Base-by-base conservation (phyloP, 2,113 vertebrate genomes). In the Chloropsis hardwickii region DNA sequence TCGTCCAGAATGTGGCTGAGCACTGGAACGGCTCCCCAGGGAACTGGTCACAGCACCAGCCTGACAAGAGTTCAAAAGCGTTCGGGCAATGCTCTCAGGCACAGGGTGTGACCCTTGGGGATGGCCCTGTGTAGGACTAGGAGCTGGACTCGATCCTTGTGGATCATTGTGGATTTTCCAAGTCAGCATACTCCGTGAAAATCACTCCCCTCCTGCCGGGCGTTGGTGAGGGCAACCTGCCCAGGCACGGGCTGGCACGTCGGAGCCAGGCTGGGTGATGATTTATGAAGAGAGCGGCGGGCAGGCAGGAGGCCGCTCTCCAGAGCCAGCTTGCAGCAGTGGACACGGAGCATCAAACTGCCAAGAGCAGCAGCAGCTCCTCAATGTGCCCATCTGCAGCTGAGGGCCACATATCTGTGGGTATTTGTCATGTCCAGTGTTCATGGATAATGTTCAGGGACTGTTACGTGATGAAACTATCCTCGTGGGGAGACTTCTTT, bases 281-380 rank as follows among this genome's bases (percentile, higher is more conserved):
- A 17, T 21, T 51, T 1, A 1, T 2, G 25, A 31, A 21, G 56
- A 77, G 22, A 58, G 50, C 17, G 5, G 35, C 0, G 2, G 37
- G 39, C n/a, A n/a, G 47, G 39, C 6, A 2, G 4, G 64, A 21
- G 45, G 39, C 23, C 0, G 2, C 61, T 56, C 39, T 24, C 35
- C 44, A 10, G 8, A 62, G 51, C 6, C 61, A 19, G 6, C 35
- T 42, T 35, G 56, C 27, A 24, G 31, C 6, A 1, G 9, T 35
- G 48, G 44, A 72, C 44, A 31, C 0, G 0, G 5, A 39, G 17
- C n/a, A 65, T 21, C 19, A 8, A 23, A 17, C 1, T 2, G 14
- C 3, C 0, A 82, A 20, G 72, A 78, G 27, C 44, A 39, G 69
- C 12, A 3, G 7, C 8, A 10, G 53, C 66, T 82, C 48, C 67